Evolutionary conservation across 2,113 vertebrate species (phyloP).

Genomic region (Heterotilapia buettikoferi): DNA sequence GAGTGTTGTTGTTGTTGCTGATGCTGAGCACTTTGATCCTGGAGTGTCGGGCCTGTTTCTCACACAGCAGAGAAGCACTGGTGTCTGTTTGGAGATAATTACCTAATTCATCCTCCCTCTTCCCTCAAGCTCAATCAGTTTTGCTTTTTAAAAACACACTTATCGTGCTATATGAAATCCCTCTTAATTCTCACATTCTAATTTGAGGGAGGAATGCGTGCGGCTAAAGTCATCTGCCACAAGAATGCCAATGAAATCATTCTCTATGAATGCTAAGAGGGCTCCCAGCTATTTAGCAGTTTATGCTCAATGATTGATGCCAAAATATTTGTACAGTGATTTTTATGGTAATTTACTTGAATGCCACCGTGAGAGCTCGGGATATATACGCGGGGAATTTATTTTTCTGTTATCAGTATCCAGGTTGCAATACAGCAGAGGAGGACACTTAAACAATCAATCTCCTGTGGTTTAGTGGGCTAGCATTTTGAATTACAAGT

Average conservation of each 20-base stretch:
- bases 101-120: conserved; percentile 39
- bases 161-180: conserved; percentile 44
- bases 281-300: conserved; percentile 55
- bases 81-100: conserved; percentile 51
- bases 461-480: conserved; percentile 50
- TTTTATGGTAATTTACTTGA: conserved; percentile 58
- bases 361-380: conserved; percentile 40
- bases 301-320: conserved; percentile 48
- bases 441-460: conserved; percentile 52
- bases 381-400: conserved; percentile 36
- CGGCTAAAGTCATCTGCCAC: conserved; percentile 51
- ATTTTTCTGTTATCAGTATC: conserved; percentile 29
- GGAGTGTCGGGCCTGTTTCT: neutral
- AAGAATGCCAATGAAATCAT: conserved; percentile 49
- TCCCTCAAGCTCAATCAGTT: conserved; percentile 51
- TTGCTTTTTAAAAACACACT: conserved; percentile 51
- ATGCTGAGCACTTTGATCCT: conserved; percentile 29
- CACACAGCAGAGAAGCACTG: conserved; percentile 13
- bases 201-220: conserved; percentile 44
- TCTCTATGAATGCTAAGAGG: conserved; percentile 42
- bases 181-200: conserved; percentile 52
- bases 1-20: neutral
- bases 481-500: conserved; percentile 59
- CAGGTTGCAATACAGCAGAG: conserved; percentile 39
- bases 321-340: conserved; percentile 56